Evolutionary conservation across 2,797 vertebrate species (phyloP).

Genomic region (Brachymystax lenok): DNA sequence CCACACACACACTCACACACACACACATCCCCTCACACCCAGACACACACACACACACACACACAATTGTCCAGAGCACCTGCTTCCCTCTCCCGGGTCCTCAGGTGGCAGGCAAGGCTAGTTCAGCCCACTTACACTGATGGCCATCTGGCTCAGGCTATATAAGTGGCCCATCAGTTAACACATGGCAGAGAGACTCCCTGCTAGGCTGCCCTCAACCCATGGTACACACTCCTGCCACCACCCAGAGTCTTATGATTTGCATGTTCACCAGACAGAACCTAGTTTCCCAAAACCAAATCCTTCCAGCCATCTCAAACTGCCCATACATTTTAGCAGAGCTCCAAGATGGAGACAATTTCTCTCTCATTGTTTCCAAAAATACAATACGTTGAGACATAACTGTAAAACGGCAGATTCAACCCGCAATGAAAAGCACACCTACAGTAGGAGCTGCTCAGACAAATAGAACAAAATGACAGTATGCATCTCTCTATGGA

Average conservation of each 20-base stretch:
- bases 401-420: background rate
- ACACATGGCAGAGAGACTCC: background rate
- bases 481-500: slow-evolving; percentile 1
- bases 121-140: background rate
- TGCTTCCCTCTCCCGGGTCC: background rate
- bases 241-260: background rate
- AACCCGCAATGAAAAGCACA: background rate
- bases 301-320: background rate
- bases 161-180: background rate
- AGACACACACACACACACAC: background rate
- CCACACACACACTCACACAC: background rate
- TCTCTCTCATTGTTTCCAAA: background rate
- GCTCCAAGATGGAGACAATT: background rate
- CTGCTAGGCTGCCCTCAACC: background rate
- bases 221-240: too few species aligned
- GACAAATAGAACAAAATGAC: background rate
- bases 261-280: background rate
- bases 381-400: background rate
- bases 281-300: background rate
- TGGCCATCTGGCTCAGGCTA: background rate
- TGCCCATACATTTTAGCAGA: background rate
- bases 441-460: too few species aligned
- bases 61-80: background rate
- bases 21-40: background rate
- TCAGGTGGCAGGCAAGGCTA: background rate